Evolutionary conservation across 2,113 vertebrate genomes (phyloP), one percentile per base, ranked within the genome.

Genomic region (Myrmophylax atrothorax): DNA sequence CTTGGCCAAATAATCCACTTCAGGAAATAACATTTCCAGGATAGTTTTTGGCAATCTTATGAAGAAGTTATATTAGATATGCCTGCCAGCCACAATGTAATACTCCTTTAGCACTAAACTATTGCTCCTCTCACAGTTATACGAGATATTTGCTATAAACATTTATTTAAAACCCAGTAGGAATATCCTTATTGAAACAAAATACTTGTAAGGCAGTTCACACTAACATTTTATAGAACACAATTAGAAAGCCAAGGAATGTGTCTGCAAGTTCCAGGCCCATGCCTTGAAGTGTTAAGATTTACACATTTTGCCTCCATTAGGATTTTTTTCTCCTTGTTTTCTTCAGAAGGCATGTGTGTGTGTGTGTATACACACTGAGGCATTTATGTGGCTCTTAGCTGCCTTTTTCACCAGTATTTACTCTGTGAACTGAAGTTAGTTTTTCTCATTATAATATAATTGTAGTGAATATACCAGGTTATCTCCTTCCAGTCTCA

Each of bases 131-230:
- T 75, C 52, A 68, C 38, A 84, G 14, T 70, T 78, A 28, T 3
- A 66, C 22, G 8, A 87, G 29, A 10, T 20, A 80, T 14, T 40
- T 55, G 6, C 26, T 79, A 70, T 28, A 84, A 94, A 70, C 60
- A 80, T 35, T 68, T 69, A 64, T n/a, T 84, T 64, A 67, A 74
- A 74, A 56, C 31, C 76, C 18, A 37, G 33, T 28, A 52, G 22
- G 38, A 84, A 89, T 31, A 91, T 19, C 37, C 31, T 17, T 37
- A 76, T 64, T 93, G 67, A 91, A 91, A 80, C 7, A 6, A 89
- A 93, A 64, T 25, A 67, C 9, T 93, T 83, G 42, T 53, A 66
- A 91, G 92, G 70, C 46, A 58, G n/a, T 66, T 85, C 22, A 83
- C 6, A 83, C 26, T 42, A 76, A 56, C 29, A 49, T 76, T 90